These are phyloP conservation scores for Gambelia wislizenii DNA, from an alignment of 2,797 vertebrate genomes.

Conservation along the genomic window DNA sequence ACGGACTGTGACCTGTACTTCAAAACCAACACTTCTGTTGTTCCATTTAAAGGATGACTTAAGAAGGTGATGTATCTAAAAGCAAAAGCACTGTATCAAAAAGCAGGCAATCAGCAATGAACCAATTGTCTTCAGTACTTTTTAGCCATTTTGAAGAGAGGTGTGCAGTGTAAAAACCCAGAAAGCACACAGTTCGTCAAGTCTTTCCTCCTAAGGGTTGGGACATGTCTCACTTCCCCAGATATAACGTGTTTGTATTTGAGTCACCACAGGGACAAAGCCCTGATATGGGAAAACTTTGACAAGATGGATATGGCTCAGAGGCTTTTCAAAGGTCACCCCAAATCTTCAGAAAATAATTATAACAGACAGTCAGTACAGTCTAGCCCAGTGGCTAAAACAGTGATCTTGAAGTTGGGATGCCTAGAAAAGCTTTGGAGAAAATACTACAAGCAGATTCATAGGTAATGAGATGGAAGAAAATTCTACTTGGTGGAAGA, in stretches of 20 bases:
- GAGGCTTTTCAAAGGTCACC: background rate
- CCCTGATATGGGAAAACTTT: background rate
- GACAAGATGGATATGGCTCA: background rate
- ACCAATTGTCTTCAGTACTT: background rate
- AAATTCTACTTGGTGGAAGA: background rate
- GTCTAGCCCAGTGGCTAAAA: background rate
- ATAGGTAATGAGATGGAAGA: background rate
- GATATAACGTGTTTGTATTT: background rate
- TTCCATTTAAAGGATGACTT: background rate
- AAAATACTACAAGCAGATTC: background rate
- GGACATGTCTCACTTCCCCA: background rate
- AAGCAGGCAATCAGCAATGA: slow-evolving; percentile 5
- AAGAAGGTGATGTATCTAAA: background rate
- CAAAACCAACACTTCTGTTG: background rate
- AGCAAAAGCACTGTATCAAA: no score
- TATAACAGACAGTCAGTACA: background rate
- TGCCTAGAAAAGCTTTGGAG: background rate
- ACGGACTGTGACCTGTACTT: no score
- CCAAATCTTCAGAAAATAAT: background rate
- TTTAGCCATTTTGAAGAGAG: no score
- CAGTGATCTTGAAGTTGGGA: background rate
- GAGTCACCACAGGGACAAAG: background rate
- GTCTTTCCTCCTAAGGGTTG: background rate
- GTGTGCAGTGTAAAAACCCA: background rate
- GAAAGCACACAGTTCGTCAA: no score